Evolutionary conservation across 2,888 invertebrate species (phyloP), one percentile per base, ranked within the genome.

Genomic region (Gastracanthus pulcherrimus): DNA sequence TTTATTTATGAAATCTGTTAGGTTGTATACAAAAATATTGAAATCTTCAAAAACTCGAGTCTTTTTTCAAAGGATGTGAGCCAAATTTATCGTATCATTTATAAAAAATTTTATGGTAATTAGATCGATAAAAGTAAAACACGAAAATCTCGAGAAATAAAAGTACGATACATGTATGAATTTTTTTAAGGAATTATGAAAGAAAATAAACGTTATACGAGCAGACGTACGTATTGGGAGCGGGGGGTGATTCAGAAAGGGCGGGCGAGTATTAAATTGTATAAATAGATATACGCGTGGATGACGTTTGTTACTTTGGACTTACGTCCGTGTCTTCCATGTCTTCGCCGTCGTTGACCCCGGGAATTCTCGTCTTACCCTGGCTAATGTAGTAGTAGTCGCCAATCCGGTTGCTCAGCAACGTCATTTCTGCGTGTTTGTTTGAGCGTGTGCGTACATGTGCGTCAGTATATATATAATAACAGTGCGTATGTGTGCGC

Each of bases 331-430:
- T 97, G 90, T 94, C 93, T 92, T 94, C 94, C 94, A 97, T 96
- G 93, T 98, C 97, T 92, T 95, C 96, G 89, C 94, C 95, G 94
- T 99, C 98, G 94, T 98, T 98, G 93, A 99, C 95, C 92, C 96
- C 97, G 92, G 98, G 97, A 92, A 99, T 98, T 93, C 96, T 95
- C 91, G 96, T 96, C 94, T 97, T 97, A 93, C 98, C 98, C 94
- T 98, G 97, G 94, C 96, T 96, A 94, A 98, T 96, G 94, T 95
- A 96, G 92, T 95, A 94, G 94, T 98, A 98, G 93, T 96, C 95
- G 92, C 95, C 94, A 92, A 97, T 95, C 93, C 96, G 96, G 93
- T 96, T 95, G 92, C 95, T 94, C 93, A 98, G 94, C 93, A 96
- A 94, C 93, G 96, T 95, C 93, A 94, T 94, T 92, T 97, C 97